Evolutionary conservation across 2,888 invertebrate species (phyloP), one percentile per base, ranked within the genome.

Genomic region (Pheosia gnoma): DNA sequence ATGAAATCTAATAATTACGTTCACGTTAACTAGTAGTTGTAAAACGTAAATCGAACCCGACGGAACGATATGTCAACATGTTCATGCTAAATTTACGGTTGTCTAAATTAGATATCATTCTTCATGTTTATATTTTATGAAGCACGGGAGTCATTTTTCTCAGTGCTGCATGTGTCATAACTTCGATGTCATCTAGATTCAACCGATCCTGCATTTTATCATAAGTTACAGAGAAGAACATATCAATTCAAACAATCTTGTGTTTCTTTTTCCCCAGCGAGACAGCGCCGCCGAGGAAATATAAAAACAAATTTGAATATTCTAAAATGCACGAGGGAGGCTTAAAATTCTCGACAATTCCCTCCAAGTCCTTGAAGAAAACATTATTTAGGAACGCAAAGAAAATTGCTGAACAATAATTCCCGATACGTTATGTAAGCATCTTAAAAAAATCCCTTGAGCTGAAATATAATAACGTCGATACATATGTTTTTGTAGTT

Each of bases 401-500:
- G 59, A 68, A 68, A 70, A 70, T 66, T 63, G 67, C 45, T 49
- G 49, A 70, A 72, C 70, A 75, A 68, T 74, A 78, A 74, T 70
- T 71, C 67, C 49, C 71, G 62, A 77, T 76, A 78, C 67, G 58
- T 75, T 71, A 65, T 70, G 25, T 51, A 74, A 74, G 68, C 60
- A 68, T 70, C 77, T 76, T 65, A 68, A 63, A 70, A 70, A 73
- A 69, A 64, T 68, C 70, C 55, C 72, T 68, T 68, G 66, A 62
- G 61, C 68, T 25, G 25, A 25, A 25, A 68, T 63, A 45, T 63
- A 63, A 69, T 76, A 65, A 71, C 61, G 65, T 54, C 65, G 63
- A 71, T 67, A 77, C 63, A 63, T 72, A 68, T 68, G 69, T 76
- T 65, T 65, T 52, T 61, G 54, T 47, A 25, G n/a, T 51, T 37